These are phyloP conservation scores for Misgurnus mizolepis DNA, from an alignment of 2,113 vertebrate genomes.

Conservation along the genomic window DNA sequence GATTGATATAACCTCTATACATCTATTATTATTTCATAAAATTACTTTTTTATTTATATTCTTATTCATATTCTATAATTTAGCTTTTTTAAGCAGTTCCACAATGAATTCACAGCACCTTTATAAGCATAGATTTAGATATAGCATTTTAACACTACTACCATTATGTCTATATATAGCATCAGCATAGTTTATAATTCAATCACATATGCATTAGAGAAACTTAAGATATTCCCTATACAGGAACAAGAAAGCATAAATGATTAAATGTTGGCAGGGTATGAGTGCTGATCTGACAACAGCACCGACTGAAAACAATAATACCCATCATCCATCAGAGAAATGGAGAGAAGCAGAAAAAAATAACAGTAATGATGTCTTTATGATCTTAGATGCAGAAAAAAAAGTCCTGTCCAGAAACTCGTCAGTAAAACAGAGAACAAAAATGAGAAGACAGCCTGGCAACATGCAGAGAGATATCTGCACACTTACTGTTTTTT, in stretches of 20 bases:
- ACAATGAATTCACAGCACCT: neutral
- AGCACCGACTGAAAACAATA: slow-evolving; percentile 14
- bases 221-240: neutral
- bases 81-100: neutral
- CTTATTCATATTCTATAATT: neutral
- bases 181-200: neutral
- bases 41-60: neutral
- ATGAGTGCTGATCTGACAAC: neutral
- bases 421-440: neutral
- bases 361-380: neutral
- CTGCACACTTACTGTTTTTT: slow-evolving; percentile 85
- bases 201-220: slow-evolving; percentile 6
- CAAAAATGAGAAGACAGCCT: slow-evolving; percentile 30
- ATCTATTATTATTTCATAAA: no score
- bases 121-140: neutral
- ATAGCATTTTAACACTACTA: neutral
- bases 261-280: neutral
- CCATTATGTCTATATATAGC: neutral
- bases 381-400: slow-evolving; percentile 7
- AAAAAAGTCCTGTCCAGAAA: neutral
- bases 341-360: neutral
- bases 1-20: no score
- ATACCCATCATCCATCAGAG: neutral
- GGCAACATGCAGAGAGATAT: neutral
- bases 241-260: neutral